Evolutionary conservation across 2,797 vertebrate species (phyloP).

Genomic region (Halcyon chelicuti): DNA sequence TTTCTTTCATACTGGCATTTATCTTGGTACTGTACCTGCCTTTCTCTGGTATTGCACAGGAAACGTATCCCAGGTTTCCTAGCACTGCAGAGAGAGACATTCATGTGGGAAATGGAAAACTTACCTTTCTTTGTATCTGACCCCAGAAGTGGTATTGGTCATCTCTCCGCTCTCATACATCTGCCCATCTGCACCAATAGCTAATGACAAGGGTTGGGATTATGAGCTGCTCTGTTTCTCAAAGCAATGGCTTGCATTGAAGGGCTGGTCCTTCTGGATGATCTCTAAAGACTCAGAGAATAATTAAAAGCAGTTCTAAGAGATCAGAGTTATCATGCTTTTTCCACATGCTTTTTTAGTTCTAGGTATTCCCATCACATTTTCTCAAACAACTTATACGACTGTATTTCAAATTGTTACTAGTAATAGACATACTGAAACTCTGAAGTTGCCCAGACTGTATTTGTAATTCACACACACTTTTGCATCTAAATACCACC

Average conservation of each 20-base stretch:
- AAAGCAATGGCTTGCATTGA: not conserved
- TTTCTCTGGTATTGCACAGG: not conserved
- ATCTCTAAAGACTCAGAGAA: not conserved
- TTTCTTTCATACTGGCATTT: not conserved
- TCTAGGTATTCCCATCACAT: not conserved
- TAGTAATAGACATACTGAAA: not conserved
- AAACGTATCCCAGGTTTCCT: not conserved
- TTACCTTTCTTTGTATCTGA: not conserved
- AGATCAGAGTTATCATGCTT: not conserved
- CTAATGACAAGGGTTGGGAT: not conserved
- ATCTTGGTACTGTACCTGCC: not conserved
- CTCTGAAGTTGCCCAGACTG: conserved; percentile 19
- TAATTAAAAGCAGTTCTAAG: not conserved
- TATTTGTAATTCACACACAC: not conserved
- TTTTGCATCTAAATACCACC: not conserved
- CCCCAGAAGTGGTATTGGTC: not conserved
- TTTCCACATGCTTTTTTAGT: not conserved
- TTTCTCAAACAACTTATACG: not conserved
- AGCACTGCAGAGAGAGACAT: not conserved
- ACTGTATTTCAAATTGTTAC: not conserved
- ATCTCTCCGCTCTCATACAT: not conserved
- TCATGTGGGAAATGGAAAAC: not conserved
- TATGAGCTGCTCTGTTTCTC: not conserved
- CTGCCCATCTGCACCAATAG: not conserved
- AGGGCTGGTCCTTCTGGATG: not conserved